Conservation (phyloP, 2,888 invertebrate species). For the Hanleya hanleyi region DNA sequence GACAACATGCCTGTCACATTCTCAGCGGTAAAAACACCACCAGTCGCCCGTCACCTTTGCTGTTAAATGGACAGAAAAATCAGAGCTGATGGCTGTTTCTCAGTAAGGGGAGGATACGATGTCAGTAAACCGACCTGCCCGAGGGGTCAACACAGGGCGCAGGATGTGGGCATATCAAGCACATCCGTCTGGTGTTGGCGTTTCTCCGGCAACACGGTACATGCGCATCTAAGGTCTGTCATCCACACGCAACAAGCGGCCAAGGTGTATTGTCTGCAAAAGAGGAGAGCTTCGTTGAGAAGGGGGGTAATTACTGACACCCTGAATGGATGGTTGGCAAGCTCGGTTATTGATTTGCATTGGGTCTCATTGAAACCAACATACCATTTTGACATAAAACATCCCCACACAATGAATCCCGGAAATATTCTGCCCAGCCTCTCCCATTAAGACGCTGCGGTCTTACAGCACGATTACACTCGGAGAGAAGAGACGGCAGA, state of each 20-base stretch:
- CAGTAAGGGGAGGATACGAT: slow-evolving; percentile 2
- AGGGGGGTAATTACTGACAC: not conserved
- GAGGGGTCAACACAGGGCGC: not conserved
- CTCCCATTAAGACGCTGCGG: not conserved
- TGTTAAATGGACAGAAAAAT: no score
- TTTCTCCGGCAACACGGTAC: not conserved
- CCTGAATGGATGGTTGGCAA: slow-evolving; percentile 1
- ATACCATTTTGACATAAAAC: slow-evolving; percentile 10
- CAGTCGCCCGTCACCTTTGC: no score
- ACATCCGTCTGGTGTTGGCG: not conserved
- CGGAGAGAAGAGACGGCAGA: not conserved
- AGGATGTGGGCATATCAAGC: not conserved
- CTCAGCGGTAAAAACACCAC: no score
- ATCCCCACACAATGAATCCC: slow-evolving; percentile 1
- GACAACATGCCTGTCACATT: no score
- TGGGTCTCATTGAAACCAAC: slow-evolving; percentile 2
- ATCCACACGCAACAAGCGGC: not conserved
- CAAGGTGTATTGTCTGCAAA: slow-evolving; percentile 1
- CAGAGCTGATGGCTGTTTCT: no score
- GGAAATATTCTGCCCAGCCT: not conserved
- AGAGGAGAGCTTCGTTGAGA: slow-evolving; percentile 5
- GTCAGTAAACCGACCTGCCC: not conserved
- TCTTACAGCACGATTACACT: not conserved
- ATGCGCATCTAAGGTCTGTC: not conserved
- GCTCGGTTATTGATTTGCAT: not conserved